A percentile compares a stretch with the other conserved stretches of the same genome.
Evolutionary conservation across 2,797 vertebrate genomes (phyloP).

Genomic region (Hyperoplus immaculatus): DNA sequence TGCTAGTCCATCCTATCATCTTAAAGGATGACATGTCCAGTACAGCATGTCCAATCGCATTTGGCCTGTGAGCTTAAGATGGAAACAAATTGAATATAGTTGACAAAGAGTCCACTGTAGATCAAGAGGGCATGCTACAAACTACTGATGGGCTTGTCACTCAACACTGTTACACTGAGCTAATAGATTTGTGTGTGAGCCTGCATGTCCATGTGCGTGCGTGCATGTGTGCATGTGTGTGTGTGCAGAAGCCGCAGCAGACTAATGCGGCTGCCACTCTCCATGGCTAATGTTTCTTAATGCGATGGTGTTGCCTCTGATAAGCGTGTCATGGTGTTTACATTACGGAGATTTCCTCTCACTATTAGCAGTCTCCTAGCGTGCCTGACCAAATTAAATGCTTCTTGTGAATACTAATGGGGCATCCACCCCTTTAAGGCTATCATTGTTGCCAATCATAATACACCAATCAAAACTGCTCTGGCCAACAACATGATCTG

Average conservation of each 20-base stretch:
- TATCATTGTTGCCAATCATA: slow-evolving; percentile 52
- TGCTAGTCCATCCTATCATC: slow-evolving; percentile 48
- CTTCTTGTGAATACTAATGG: slow-evolving; percentile 72
- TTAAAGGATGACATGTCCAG: slow-evolving; percentile 66
- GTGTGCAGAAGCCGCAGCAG: slow-evolving; percentile 25
- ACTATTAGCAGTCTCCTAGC: slow-evolving; percentile 70
- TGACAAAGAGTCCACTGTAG: slow-evolving; percentile 69
- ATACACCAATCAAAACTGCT: slow-evolving; percentile 48
- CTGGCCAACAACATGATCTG: slow-evolving; percentile 30
- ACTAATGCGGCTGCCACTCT: slow-evolving; percentile 62
- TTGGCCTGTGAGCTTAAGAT: slow-evolving; percentile 62
- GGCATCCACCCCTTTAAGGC: slow-evolving; percentile 54
- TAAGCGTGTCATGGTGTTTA: slow-evolving; percentile 75
- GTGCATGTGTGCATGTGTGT: background rate
- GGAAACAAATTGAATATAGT: slow-evolving; percentile 73
- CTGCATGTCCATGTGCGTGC: background rate
- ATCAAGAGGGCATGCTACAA: slow-evolving; percentile 54
- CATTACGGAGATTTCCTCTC: slow-evolving; percentile 70
- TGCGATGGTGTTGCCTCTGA: slow-evolving; percentile 63
- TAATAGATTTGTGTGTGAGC: slow-evolving; percentile 59
- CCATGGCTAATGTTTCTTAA: slow-evolving; percentile 71
- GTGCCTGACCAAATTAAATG: slow-evolving; percentile 68
- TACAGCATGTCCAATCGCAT: slow-evolving; percentile 62
- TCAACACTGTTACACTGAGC: slow-evolving; percentile 61
- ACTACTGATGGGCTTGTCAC: slow-evolving; percentile 70